Evolutionary conservation across 2,113 vertebrate genomes (phyloP).

Genomic region (Mesocricetus auratus): DNA sequence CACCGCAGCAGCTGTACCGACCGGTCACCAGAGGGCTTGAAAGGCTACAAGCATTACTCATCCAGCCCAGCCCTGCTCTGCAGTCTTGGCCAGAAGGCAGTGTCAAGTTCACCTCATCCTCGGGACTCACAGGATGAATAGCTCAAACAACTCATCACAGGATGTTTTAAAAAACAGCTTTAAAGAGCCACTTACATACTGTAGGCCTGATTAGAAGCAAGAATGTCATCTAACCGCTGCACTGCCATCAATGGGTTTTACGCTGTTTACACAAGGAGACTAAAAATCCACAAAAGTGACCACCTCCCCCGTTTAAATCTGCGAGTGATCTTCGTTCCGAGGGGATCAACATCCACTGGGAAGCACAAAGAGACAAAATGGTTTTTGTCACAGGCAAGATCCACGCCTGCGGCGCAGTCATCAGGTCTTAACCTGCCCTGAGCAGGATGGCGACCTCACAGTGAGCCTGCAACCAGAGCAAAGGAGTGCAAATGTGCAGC

Average conservation of each 20-base stretch:
- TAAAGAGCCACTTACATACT: conserved; percentile 21
- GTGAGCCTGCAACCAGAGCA: neutral
- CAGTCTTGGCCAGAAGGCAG: conserved; percentile 79
- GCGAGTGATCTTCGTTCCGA: neutral
- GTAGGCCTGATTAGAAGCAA: neutral
- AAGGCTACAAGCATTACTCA: conserved; percentile 80
- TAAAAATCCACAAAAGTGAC: conserved; percentile 7
- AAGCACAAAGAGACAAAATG: neutral
- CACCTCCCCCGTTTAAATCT: neutral
- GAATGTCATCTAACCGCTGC: neutral
- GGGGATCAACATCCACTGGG: neutral
- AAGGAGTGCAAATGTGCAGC: neutral
- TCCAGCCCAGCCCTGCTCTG: conserved; percentile 81
- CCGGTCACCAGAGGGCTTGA: conserved; percentile 65
- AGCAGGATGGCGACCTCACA: neutral
- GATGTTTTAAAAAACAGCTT: neutral
- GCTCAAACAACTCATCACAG: neutral
- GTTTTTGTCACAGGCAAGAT: neutral
- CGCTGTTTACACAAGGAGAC: neutral
- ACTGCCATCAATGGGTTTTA: neutral
- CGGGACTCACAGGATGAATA: conserved; percentile 47
- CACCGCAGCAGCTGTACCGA: conserved; percentile 82
- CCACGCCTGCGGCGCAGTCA: neutral
- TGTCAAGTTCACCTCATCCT: conserved; percentile 77
- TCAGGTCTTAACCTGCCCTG: neutral